Base-by-base conservation (phyloP, 2,888 invertebrate species). In the Drosophila ezoana region DNA sequence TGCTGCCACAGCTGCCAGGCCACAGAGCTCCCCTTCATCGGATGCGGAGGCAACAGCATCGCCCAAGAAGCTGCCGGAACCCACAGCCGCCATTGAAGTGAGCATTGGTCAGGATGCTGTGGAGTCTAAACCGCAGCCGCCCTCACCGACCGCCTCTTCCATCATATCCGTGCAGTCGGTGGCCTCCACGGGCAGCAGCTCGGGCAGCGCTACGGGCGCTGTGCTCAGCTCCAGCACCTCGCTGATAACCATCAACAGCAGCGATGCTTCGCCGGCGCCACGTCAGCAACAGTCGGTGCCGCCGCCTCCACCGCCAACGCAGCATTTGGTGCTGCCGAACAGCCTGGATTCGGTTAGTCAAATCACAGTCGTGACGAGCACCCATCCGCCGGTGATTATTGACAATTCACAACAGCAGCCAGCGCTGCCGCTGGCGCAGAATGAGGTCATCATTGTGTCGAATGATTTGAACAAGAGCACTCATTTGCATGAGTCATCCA, bases 331-430 rank as follows among this genome's bases (percentile, higher is more conserved):
- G 89, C 92, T 93, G 67, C 95, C 95, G n/a, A 96, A 96, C 92
- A 96, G 96, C 83, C 93, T 96, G 78, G 95, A 95, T 1, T 94
- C 95, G 38, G 95, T 96, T 52, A 96, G 95, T 59, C 95, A 95
- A 87, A 96, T 97, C 64, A 96, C 97, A 1, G 97, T 97, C 37
- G 97, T 97, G 53, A 96, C 96, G 14, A 96, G 96, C 51, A 93
- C 93, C 10, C 97, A 97, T 92, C 97, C 97, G 60, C 96, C 96
- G 3, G 95, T 96, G 10, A 93, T 97, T 47, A 94, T 95, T 69
- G 95, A 95, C 76, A 95, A 94, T 74, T 92, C 93, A 8, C 76
- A 63, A 28, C 35, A 20, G 40, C 71, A 43, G 43, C 23, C 20
- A 8, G 33, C 41, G 16, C 3, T 32, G 1, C 6, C 13, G 35